phyloP scores from a whole-genome alignment of 2,797 vertebrate genomes.

The Aeoliscus strigatus region DNA sequence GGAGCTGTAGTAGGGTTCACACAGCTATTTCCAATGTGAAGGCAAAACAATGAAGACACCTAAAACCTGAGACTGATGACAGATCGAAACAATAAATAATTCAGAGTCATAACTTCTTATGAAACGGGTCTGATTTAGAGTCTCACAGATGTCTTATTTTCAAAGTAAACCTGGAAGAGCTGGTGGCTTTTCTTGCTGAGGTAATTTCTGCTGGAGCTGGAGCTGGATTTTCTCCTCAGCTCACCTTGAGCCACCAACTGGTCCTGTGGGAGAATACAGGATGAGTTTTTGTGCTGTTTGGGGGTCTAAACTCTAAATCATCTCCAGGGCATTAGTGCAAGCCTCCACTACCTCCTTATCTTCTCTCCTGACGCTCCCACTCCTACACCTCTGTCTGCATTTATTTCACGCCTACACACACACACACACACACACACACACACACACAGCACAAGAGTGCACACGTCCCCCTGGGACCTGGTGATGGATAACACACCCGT shows the following conservation, averaged over 20 bases:
- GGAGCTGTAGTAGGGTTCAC: too few species aligned
- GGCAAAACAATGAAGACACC: slow-evolving; percentile 20
- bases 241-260: slow-evolving; percentile 38
- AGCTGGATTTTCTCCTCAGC: slow-evolving; percentile 43
- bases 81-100: too few species aligned
- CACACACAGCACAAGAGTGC: slow-evolving; percentile 9
- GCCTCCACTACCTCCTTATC: slow-evolving; percentile 21
- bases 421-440: slow-evolving; percentile 11
- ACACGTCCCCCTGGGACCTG: slow-evolving; percentile 34
- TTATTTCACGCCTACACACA: slow-evolving; percentile 20
- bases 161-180: slow-evolving; percentile 24
- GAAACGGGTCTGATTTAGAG: slow-evolving; percentile 28
- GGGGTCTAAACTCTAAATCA: slow-evolving; percentile 58
- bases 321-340: slow-evolving; percentile 56
- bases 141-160: slow-evolving; percentile 1
- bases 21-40: too few species aligned
- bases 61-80: slow-evolving; percentile 1
- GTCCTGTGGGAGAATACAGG: slow-evolving; percentile 47
- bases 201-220: slow-evolving; percentile 44
- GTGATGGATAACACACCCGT: slow-evolving; percentile 53
- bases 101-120: slow-evolving; percentile 14
- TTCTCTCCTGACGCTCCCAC: slow-evolving; percentile 14
- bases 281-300: slow-evolving; percentile 31
- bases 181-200: slow-evolving; percentile 30
- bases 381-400: slow-evolving; percentile 19